Percentiles rank a stretch among this genome's conserved stretches.
These are phyloP conservation scores for Plotosus lineatus DNA, from an alignment of 2,113 vertebrate species.

Conservation along the genomic window DNA sequence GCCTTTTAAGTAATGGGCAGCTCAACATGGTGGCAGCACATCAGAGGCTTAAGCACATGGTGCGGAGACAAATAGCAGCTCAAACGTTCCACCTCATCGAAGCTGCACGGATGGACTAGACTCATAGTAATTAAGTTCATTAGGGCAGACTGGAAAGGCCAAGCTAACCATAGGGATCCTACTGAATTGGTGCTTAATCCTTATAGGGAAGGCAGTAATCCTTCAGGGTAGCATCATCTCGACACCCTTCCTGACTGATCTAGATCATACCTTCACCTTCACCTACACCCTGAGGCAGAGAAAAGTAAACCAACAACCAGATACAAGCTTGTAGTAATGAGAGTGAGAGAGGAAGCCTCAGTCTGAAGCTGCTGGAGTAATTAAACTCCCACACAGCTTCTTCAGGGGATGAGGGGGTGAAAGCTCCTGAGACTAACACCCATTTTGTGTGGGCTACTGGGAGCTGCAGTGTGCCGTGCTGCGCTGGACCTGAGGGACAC, in stretches of 20 bases:
- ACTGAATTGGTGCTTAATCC: conserved; percentile 45
- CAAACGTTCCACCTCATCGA: conserved; percentile 32
- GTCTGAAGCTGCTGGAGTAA: conserved; percentile 47
- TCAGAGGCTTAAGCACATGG: conserved; percentile 32
- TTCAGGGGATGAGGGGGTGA: conserved; percentile 45
- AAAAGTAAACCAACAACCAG: conserved; percentile 24
- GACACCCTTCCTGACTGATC: conserved; percentile 20
- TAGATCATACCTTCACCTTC: conserved; percentile 5
- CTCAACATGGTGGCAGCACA: conserved; percentile 26
- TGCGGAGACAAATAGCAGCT: conserved; percentile 33
- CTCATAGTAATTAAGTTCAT: conserved; percentile 49
- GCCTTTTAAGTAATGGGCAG: conserved; percentile 19
- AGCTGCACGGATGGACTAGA: conserved; percentile 38
- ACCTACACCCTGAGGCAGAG: background rate
- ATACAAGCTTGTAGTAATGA: conserved; percentile 33
- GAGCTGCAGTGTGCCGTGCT: conserved; percentile 36
- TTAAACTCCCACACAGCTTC: conserved; percentile 53
- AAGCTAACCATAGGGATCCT: conserved; percentile 35
- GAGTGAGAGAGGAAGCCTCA: background rate
- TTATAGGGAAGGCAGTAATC: conserved; percentile 41
- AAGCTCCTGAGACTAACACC: conserved; percentile 45
- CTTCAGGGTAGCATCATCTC: conserved; percentile 29
- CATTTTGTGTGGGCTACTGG: conserved; percentile 52
- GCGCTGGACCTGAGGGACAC: conserved; percentile 41
- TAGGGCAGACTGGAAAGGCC: conserved; percentile 37